Conservation (phyloP, 1,140 invertebrate species). For the Zaprionus capensis region DNA sequence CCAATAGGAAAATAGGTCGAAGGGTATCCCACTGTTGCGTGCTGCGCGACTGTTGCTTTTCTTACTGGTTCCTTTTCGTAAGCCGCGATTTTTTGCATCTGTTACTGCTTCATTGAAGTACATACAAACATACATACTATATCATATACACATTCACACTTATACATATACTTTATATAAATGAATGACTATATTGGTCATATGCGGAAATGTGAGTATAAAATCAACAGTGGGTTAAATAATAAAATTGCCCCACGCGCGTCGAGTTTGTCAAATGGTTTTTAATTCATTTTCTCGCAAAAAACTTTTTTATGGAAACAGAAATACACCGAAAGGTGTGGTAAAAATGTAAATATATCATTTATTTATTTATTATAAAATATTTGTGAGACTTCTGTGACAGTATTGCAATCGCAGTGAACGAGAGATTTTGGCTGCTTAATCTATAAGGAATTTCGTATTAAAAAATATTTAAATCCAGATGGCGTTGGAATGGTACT, state of each 20-base stretch:
- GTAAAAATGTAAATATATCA: slow-evolving; percentile 20
- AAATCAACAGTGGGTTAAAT: slow-evolving; percentile 51
- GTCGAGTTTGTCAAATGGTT: slow-evolving; percentile 31
- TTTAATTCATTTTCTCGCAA: slow-evolving; percentile 20
- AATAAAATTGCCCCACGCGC: slow-evolving; percentile 36
- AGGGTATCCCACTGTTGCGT: no score
- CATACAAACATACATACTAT: background rate
- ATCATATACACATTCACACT: background rate
- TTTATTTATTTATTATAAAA: slow-evolving; percentile 13
- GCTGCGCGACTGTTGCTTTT: no score
- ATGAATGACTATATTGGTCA: background rate
- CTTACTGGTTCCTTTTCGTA: slow-evolving; percentile 1
- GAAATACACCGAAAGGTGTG: slow-evolving; percentile 32
- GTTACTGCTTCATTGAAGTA: slow-evolving; percentile 7
- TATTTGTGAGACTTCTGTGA: background rate
- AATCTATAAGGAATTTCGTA: slow-evolving; percentile 11
- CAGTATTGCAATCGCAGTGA: slow-evolving; percentile 33
- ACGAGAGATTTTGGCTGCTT: slow-evolving; percentile 1
- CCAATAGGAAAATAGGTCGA: no score
- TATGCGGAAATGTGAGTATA: background rate
- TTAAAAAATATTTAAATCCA: slow-evolving; percentile 33
- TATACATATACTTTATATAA: background rate
- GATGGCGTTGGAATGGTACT: background rate
- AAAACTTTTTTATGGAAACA: slow-evolving; percentile 4
- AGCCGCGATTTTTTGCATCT: slow-evolving; percentile 21